A percentile compares a stretch with the other conserved stretches of the same genome.
phyloP scores from a whole-genome alignment of 2,797 vertebrate species.

The Dipus sagitta region DNA sequence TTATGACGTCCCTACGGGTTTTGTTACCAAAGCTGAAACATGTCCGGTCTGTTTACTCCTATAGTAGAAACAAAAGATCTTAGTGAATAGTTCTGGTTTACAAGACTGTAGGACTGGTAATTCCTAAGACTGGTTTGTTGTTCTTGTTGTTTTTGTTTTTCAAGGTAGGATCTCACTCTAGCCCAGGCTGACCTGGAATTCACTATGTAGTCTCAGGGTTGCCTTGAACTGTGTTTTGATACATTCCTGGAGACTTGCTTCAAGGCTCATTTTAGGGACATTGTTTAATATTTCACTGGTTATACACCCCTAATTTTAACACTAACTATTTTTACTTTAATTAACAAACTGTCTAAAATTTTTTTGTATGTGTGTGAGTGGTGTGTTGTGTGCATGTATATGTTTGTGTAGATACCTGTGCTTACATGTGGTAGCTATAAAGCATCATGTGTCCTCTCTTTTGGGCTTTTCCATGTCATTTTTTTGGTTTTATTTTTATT shows the following conservation, averaged over 20 bases:
- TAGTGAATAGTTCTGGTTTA: neutral
- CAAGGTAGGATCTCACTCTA: no score
- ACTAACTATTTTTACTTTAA: neutral
- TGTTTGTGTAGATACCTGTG: no score
- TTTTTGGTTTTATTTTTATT: no score
- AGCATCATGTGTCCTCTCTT: no score
- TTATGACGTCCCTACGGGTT: neutral
- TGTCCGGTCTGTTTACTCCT: neutral
- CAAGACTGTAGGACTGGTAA: neutral
- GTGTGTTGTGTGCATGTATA: no score
- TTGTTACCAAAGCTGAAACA: neutral
- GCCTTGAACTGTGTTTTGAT: neutral
- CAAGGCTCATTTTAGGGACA: neutral
- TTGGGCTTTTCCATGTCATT: no score
- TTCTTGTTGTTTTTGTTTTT: no score
- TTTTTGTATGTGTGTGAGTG: no score
- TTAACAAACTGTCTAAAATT: no score
- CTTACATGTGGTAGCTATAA: no score
- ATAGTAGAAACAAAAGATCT: neutral
- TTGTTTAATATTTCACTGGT: constrained; percentile 4
- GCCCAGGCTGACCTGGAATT: no score
- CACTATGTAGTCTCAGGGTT: no score
- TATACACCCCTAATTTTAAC: neutral
- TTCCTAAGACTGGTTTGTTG: neutral
- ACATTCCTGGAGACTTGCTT: constrained; percentile 8